These are phyloP conservation scores for Ctenopoma multispine DNA, from an alignment of 2,797 vertebrate species.

Conservation along the genomic window DNA sequence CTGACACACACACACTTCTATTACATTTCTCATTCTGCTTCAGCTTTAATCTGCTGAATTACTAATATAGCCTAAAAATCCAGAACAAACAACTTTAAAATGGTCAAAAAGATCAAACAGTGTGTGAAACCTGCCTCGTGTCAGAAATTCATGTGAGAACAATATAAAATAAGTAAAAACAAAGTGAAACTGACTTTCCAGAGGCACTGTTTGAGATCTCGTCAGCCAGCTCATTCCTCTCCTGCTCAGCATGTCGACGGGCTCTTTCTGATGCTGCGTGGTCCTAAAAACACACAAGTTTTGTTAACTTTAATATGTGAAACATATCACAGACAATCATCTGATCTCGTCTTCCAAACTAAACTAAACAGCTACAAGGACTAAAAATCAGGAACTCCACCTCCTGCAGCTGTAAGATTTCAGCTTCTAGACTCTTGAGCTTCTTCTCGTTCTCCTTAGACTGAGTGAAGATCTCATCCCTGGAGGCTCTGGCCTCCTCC, in stretches of 20 bases:
- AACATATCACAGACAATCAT: background rate
- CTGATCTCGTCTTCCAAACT: too few relatives aligned
- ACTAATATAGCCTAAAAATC: background rate
- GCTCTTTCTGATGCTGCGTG: constrained; percentile 93
- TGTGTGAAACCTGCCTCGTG: background rate
- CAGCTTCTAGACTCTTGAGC: constrained; percentile 94
- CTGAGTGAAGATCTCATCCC: constrained; percentile 97
- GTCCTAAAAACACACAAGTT: constrained; percentile 86
- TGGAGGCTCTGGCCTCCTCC: constrained; percentile 94
- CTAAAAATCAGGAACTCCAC: constrained; percentile 64
- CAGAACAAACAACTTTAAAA: background rate
- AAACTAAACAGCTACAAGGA: too few relatives aligned
- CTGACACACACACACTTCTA: constrained; percentile 70
- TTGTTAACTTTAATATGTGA: too few relatives aligned
- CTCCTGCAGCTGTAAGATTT: constrained; percentile 97
- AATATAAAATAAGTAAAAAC: background rate
- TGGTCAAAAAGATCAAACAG: background rate
- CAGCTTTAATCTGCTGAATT: background rate
- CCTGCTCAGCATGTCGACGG: constrained; percentile 94
- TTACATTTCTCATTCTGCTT: background rate
- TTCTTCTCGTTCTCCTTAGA: constrained; percentile 99
- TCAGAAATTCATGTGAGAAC: background rate
- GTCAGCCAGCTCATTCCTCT: constrained; percentile 93
- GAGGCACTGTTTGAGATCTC: constrained; percentile 96
- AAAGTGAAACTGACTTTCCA: constrained; percentile 90